Conservation (phyloP, 2,113 vertebrate genomes). For the Corydoras maculifer region DNA sequence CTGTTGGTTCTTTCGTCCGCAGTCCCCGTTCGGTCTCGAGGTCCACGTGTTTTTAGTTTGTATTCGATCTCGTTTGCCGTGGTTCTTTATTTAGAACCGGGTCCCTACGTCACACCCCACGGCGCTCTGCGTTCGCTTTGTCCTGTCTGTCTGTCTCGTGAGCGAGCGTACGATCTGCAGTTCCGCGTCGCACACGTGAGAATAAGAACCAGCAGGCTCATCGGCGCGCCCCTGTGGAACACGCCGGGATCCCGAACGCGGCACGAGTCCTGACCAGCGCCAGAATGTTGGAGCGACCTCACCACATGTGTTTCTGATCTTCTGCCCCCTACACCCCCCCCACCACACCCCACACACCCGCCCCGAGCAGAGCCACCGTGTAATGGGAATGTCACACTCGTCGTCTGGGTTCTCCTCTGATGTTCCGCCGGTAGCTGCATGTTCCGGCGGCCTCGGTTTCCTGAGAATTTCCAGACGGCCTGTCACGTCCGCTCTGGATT, state of each 20-base stretch:
- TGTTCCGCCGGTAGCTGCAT: neutral
- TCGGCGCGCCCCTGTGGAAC: slow-evolving; percentile 9
- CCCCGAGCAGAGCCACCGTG: neutral
- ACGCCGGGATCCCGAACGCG: neutral
- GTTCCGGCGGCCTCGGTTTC: neutral
- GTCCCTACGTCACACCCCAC: too few species aligned
- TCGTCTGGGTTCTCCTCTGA: neutral
- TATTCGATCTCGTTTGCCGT: too few species aligned
- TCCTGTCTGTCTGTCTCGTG: too few species aligned
- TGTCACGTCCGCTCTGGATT: slow-evolving; percentile 6
- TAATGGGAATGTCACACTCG: slow-evolving; percentile 2
- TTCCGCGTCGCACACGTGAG: neutral
- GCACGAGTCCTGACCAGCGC: neutral
- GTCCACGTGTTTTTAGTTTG: too few species aligned
- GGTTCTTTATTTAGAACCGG: too few species aligned
- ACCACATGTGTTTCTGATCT: slow-evolving; percentile 10
- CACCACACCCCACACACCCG: neutral
- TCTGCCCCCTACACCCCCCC: too few species aligned
- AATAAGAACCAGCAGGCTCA: slow-evolving; percentile 17
- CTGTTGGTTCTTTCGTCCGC: too few species aligned
- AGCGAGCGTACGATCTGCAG: too few species aligned
- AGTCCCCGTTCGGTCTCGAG: too few species aligned
- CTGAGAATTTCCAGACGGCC: slow-evolving; percentile 15
- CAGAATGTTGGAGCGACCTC: neutral
- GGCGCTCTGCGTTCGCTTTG: too few species aligned